A percentile compares a stretch with the other conserved stretches of the same genome.
Evolutionary conservation across 2,113 vertebrate species (phyloP).

Genomic region (Myocastor coypus): DNA sequence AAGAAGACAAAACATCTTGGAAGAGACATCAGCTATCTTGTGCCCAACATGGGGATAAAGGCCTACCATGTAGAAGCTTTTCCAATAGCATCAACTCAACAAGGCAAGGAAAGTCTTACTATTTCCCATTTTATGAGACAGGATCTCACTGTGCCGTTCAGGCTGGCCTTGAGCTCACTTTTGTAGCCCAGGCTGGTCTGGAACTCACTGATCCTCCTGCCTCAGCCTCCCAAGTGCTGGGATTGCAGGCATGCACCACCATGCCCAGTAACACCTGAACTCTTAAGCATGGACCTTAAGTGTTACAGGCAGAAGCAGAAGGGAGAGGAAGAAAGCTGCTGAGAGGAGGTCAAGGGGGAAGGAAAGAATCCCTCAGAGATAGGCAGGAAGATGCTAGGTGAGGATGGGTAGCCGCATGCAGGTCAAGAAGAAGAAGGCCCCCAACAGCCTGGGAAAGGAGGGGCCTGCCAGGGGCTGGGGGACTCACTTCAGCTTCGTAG

Average conservation of each 20-base stretch:
- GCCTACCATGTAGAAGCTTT: neutral
- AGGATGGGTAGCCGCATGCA: neutral
- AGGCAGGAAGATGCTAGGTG: neutral
- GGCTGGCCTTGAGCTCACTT: too few species aligned
- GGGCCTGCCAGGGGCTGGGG: neutral
- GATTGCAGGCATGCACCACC: too few species aligned
- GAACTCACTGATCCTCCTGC: too few species aligned
- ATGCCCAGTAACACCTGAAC: slow-evolving; percentile 31
- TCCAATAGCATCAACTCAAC: neutral
- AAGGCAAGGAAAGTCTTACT: neutral
- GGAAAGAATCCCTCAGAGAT: neutral
- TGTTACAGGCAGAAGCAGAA: slow-evolving; percentile 59
- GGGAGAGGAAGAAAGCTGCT: slow-evolving; percentile 6
- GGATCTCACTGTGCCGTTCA: neutral
- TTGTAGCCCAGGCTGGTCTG: too few species aligned
- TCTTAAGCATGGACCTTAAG: neutral
- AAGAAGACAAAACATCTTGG: neutral
- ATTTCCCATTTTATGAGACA: neutral
- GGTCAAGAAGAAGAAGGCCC: neutral
- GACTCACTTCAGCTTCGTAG: slow-evolving; percentile 93
- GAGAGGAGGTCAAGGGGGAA: neutral
- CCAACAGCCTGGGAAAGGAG: neutral
- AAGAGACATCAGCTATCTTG: neutral
- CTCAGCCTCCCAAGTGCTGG: too few species aligned
- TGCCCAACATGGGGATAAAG: neutral